A percentile compares a stretch with the other conserved stretches of the same genome.
Conservation (phyloP, 2,797 vertebrate genomes). For the Gymnodraco acuticeps region DNA sequence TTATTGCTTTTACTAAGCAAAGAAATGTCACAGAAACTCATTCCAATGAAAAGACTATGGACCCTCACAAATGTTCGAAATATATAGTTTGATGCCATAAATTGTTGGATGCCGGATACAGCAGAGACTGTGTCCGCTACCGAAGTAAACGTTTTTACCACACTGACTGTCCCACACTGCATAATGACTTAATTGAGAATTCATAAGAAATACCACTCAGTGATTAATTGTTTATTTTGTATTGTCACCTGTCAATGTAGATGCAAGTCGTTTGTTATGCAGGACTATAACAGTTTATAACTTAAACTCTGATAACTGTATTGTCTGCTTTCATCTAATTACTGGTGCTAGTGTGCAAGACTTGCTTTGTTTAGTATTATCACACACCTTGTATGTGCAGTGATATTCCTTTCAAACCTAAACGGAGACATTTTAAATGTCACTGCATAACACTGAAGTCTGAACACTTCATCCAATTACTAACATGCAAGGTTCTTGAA, state of each 20-base stretch:
- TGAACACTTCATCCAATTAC: slow-evolving; percentile 19
- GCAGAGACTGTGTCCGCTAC: too few relatives aligned
- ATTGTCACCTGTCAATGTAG: neutral
- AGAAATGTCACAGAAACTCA: too few relatives aligned
- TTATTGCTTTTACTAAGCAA: too few relatives aligned
- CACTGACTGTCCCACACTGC: too few relatives aligned
- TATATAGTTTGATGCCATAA: too few relatives aligned
- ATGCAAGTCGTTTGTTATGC: neutral
- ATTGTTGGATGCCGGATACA: too few relatives aligned
- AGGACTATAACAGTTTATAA: neutral
- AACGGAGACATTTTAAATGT: slow-evolving; percentile 54
- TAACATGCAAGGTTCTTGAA: slow-evolving; percentile 15
- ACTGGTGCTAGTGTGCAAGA: slow-evolving; percentile 4
- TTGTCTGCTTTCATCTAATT: neutral
- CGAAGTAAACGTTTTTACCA: too few relatives aligned
- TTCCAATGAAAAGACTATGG: too few relatives aligned
- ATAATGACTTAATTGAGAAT: too few relatives aligned
- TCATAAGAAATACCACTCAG: neutral
- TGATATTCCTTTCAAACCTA: slow-evolving; percentile 13
- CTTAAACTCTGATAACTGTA: neutral
- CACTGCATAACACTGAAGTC: too few relatives aligned
- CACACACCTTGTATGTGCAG: slow-evolving; percentile 4
- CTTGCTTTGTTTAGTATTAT: slow-evolving; percentile 14
- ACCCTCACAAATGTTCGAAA: too few relatives aligned
- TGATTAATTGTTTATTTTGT: neutral